phyloP scores from a whole-genome alignment of 2,113 vertebrate species.

The Alouatta palliata region DNA sequence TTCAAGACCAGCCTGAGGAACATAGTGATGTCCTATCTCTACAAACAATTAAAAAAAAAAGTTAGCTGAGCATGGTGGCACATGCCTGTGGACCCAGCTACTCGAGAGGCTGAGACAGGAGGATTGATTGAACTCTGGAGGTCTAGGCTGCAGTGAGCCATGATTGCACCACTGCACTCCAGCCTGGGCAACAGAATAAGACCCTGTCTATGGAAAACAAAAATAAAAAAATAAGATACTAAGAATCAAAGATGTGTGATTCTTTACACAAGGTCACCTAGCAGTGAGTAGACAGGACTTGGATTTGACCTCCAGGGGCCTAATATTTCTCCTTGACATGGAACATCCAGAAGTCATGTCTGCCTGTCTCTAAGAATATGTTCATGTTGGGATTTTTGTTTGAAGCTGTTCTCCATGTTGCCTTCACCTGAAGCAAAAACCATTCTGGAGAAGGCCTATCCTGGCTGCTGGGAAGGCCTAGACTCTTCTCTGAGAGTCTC shows the following conservation, averaged over 20 bases:
- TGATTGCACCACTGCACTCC: too few species aligned
- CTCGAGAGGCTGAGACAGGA: too few species aligned
- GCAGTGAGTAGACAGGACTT: neutral
- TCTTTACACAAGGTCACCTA: neutral
- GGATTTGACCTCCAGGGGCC: neutral
- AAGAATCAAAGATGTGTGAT: neutral
- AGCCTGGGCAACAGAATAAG: too few species aligned
- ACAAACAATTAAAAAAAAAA: too few species aligned
- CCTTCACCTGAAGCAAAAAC: neutral
- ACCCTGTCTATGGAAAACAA: too few species aligned
- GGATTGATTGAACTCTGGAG: too few species aligned
- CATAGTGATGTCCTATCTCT: too few species aligned
- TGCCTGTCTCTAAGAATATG: too few species aligned
- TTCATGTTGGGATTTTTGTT: neutral
- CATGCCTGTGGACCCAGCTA: too few species aligned
- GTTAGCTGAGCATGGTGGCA: too few species aligned
- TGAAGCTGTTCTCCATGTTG: neutral
- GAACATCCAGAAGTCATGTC: accelerated
- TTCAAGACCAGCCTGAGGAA: too few species aligned
- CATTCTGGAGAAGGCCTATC: neutral
- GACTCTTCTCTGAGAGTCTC: neutral
- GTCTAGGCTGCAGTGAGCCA: too few species aligned
- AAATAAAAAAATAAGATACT: neutral
- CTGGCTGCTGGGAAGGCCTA: neutral
- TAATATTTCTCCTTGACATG: neutral